Base-by-base conservation (phyloP, 2,888 invertebrate species). In the Drosophila birchii region DNA sequence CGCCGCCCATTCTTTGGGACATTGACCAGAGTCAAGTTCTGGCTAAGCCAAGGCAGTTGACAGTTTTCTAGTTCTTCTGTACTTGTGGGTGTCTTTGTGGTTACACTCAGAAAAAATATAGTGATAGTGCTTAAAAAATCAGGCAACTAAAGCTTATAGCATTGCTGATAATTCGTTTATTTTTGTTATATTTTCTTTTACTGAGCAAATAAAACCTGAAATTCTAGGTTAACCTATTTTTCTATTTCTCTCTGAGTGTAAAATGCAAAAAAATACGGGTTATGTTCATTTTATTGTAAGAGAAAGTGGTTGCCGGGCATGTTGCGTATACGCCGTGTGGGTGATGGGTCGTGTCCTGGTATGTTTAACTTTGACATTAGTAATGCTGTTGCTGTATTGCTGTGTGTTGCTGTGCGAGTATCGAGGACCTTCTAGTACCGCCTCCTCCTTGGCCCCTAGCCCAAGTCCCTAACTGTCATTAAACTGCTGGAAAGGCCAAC, bases 301-400 rank as follows among this genome's bases (percentile, higher is more conserved):
- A 53, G 53, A 64, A 32, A 32, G 51, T 43, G 47, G 54, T 69
- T 73, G 78, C 39, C 69, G 55, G 60, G 64, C 62, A 71, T 75
- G 62, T 75, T 67, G 74, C 73, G 75, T 79, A 54, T 66, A 67
- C 62, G 76, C 72, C 64, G 26, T 75, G 75, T 71, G 76, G 76
- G 80, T 73, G 73, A 70, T 77, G 74, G 64, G 63, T 81, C 72
- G 71, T 71, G 63, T 78, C 72, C 69, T 70, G 67, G 68, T 61
- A 70, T 82, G 81, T 86, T 86, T 88, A 78, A 74, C 84, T 81
- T 86, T 80, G 70, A 76, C 81, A 88, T 86, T 79, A 78, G 79
- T 79, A 81, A 81, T 73, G 68, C 67, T 71, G 51, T 73, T 69
- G 60, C 54, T 75, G 59, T 45, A 26, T 63, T 71, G 60, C 70